These are phyloP conservation scores for Dunckerocampus dactyliophorus DNA, from an alignment of 2,113 vertebrate species.

Conservation along the genomic window DNA sequence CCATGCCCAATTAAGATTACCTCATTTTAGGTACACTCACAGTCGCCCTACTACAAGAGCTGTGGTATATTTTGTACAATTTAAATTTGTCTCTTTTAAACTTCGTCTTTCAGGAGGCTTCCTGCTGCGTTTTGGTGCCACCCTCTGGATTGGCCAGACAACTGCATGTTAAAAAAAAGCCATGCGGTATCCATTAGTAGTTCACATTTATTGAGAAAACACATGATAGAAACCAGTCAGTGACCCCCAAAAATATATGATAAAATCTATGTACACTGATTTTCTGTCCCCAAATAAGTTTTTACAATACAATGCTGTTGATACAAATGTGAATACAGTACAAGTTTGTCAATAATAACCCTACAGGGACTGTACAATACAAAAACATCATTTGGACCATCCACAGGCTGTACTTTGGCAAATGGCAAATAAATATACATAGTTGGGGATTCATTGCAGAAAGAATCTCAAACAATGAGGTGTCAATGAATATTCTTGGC, in stretches of 20 bases:
- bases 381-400: neutral
- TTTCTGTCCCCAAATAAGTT: conserved; percentile 8
- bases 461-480: too few species aligned
- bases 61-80: neutral
- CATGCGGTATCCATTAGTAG: neutral
- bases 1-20: neutral
- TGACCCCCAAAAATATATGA: conserved; percentile 38
- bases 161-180: neutral
- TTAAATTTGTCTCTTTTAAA: too few species aligned
- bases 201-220: conserved; percentile 58
- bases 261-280: conserved; percentile 20
- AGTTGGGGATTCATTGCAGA: neutral
- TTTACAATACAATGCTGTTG: conserved; percentile 6
- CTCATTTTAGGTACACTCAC: neutral
- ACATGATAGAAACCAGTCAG: conserved; percentile 21
- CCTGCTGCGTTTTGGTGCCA: conserved; percentile 29
- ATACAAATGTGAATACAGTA: neutral
- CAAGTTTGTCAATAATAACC: neutral
- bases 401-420: conserved; percentile 11
- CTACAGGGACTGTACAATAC: conserved; percentile 3
- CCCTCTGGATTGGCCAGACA: conserved; percentile 2
- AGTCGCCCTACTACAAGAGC: too few species aligned
- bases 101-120: neutral
- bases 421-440: conserved; percentile 42
- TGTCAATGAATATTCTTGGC: neutral